phyloP scores from a whole-genome alignment of 2,113 vertebrate species.

The Pycnonotus jocosus region DNA sequence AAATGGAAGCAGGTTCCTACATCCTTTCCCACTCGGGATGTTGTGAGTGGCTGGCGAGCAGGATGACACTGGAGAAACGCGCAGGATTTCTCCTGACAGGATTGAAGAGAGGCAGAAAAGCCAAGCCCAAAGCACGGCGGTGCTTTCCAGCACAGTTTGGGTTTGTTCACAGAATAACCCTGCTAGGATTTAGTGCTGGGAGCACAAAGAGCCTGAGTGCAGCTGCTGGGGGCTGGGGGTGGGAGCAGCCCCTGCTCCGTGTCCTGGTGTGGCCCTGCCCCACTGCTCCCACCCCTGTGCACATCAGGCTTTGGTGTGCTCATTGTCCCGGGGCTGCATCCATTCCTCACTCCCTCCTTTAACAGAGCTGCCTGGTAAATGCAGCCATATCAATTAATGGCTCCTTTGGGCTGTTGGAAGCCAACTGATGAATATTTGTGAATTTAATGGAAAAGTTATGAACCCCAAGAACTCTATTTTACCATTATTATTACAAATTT shows the following conservation, averaged over 20 bases:
- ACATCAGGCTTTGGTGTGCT: accelerated
- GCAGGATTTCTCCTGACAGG: background rate
- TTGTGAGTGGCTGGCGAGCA: background rate
- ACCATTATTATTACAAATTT: conserved; percentile 9
- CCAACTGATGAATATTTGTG: background rate
- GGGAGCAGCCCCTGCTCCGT: accelerated
- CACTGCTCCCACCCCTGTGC: accelerated
- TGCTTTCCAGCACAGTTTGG: background rate
- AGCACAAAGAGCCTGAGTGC: background rate
- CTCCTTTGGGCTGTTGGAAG: background rate
- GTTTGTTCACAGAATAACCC: background rate
- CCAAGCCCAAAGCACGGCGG: background rate
- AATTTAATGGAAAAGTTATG: background rate
- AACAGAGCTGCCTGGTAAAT: background rate
- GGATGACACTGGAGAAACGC: background rate
- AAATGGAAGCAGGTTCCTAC: background rate
- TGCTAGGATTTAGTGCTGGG: background rate
- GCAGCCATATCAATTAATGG: background rate
- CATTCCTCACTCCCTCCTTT: background rate
- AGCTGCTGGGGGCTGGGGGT: background rate
- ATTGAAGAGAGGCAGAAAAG: background rate
- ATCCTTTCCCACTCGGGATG: background rate
- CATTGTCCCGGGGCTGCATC: accelerated
- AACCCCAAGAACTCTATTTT: conserved; percentile 37
- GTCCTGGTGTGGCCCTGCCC: accelerated